Evolutionary conservation across 2,113 vertebrate genomes (phyloP).

Genomic region (Mastomys coucha): DNA sequence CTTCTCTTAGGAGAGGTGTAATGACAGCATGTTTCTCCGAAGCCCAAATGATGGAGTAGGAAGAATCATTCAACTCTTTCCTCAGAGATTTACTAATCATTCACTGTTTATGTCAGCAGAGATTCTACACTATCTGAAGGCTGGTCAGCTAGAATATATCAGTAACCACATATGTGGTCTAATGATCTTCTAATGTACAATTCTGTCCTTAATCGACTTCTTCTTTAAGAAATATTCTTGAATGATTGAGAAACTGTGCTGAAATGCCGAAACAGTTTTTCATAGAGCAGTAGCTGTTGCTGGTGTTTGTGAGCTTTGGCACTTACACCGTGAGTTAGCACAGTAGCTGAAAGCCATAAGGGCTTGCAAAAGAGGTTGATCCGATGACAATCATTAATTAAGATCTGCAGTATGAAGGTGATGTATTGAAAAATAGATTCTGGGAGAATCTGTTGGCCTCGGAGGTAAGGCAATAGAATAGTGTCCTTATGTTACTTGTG

Average conservation of each 20-base stretch:
- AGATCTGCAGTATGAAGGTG: slow-evolving; percentile 55
- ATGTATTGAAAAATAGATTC: slow-evolving; percentile 75
- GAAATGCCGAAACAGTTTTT: slow-evolving; percentile 55
- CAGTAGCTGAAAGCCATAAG: slow-evolving; percentile 32
- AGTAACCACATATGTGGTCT: neutral
- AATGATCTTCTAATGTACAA: slow-evolving; percentile 3
- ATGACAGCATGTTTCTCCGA: slow-evolving; percentile 17
- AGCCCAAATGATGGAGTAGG: neutral
- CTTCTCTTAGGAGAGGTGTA: slow-evolving; percentile 43
- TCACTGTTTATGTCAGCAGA: slow-evolving; percentile 30
- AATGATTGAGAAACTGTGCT: slow-evolving; percentile 64
- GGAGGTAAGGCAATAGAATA: slow-evolving; percentile 59
- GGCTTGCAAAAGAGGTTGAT: slow-evolving; percentile 47
- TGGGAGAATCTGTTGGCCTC: slow-evolving; percentile 47
- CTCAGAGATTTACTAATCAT: slow-evolving; percentile 10
- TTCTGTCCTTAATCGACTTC: slow-evolving; percentile 50
- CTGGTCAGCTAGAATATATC: neutral
- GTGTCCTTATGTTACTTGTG: slow-evolving; percentile 41
- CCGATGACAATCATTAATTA: slow-evolving; percentile 68
- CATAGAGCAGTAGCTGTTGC: slow-evolving; percentile 55
- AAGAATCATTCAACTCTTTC: neutral
- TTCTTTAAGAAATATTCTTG: slow-evolving; percentile 40
- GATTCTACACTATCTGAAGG: slow-evolving; percentile 37
- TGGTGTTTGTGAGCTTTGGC: slow-evolving; percentile 58
- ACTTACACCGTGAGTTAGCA: slow-evolving; percentile 50